Evolutionary conservation across 2,888 invertebrate species (phyloP).

Genomic region (Torymus texanus): DNA sequence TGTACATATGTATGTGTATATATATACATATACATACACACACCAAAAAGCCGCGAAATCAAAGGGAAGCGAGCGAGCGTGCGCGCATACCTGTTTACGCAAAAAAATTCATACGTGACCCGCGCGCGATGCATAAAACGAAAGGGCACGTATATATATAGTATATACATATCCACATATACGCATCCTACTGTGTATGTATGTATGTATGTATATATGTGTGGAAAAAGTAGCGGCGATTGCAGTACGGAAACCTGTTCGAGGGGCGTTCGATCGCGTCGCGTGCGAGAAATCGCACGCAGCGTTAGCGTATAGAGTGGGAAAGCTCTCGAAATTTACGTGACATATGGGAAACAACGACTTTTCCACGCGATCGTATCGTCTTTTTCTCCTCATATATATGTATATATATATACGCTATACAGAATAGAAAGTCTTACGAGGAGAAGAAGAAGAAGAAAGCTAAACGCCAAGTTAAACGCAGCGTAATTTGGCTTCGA

Average conservation of each 20-base stretch:
- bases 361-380: too few species aligned
- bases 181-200: too few species aligned
- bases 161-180: too few species aligned
- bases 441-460: conserved; percentile 28
- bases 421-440: conserved; percentile 45
- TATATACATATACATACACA: too few species aligned
- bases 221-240: too few species aligned
- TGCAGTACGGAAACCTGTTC: conserved; percentile 13
- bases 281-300: not conserved
- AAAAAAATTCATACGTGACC: conserved; percentile 69
- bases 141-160: too few species aligned
- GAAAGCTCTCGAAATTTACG: not conserved
- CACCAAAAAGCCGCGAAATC: conserved; percentile 60
- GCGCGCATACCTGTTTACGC: conserved; percentile 65
- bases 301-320: conserved; percentile 5
- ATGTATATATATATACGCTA: not conserved
- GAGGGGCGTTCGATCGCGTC: not conserved
- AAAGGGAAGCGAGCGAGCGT: conserved; percentile 52
- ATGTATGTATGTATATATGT: too few species aligned
- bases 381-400: too few species aligned
- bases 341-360: too few species aligned
- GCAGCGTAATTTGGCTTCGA: conserved; percentile 50
- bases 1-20: too few species aligned
- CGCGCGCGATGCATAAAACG: conserved; percentile 39
- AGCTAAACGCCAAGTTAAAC: conserved; percentile 47